Conservation (phyloP, 2,888 invertebrate genomes). For the Ferdinandea cuprea region DNA sequence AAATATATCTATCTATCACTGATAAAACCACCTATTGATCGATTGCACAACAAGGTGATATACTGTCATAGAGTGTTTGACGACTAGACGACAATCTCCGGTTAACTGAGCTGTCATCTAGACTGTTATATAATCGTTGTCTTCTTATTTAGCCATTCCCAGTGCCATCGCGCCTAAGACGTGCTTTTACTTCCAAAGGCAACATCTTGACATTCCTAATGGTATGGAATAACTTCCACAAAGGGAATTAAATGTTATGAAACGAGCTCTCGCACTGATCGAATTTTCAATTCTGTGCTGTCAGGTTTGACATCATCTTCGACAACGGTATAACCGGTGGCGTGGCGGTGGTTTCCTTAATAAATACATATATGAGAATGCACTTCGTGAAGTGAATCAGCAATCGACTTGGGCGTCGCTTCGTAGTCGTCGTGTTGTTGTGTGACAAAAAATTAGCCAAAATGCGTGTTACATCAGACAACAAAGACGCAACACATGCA, state of each 20-base stretch:
- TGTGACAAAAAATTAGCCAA: conserved; percentile 43
- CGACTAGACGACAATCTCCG: conserved; percentile 15
- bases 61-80: conserved; percentile 3
- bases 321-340: conserved; percentile 13
- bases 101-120: conserved; percentile 24
- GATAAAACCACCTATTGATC: conserved; percentile 32
- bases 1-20: conserved; percentile 11
- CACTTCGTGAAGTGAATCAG: conserved; percentile 63
- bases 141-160: conserved; percentile 5
- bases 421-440: conserved; percentile 4
- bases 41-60: conserved; percentile 46
- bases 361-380: conserved; percentile 62
- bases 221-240: conserved; percentile 58
- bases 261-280: conserved; percentile 47
- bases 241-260: conserved; percentile 54
- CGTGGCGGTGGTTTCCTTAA: conserved; percentile 27
- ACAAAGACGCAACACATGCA: neutral
- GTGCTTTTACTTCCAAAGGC: conserved; percentile 58
- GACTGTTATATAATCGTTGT: conserved; percentile 22
- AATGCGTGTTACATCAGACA: conserved; percentile 45
- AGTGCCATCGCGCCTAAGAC: conserved; percentile 29
- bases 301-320: conserved; percentile 40
- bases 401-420: conserved; percentile 27
- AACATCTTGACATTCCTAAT: conserved; percentile 19
- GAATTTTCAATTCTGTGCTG: conserved; percentile 50